Base-by-base conservation (phyloP, 2,888 invertebrate genomes). In the Panopea generosa region DNA sequence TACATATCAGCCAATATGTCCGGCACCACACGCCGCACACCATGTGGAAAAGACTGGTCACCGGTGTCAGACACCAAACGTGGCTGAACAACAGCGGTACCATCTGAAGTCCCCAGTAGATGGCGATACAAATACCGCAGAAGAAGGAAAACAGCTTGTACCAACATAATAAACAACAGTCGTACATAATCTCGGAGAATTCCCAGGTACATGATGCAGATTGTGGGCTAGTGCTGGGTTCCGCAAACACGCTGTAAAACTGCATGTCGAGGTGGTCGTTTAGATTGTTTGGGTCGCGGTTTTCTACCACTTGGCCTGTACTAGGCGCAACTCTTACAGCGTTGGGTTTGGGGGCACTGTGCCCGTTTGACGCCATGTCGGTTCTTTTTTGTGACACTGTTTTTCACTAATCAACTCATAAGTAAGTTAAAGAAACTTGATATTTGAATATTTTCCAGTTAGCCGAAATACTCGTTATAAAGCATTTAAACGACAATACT, bases 131-230 rank as follows among this genome's bases (percentile, higher is more conserved):
- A 38, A 49, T n/a, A 0, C 76, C 76, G 57, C 80, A 77, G 24
- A 60, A 60, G 2, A 73, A 27, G 1, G 73, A 40, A 1, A 59
- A 45, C 2, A 77, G 7, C 29, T 63, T 59, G 38, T 77, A 80
- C 9, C 66, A 61, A 6, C 53, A 67, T 4, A 43, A 22, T 16
- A 33, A 27, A 33, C 45, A 71, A 53, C 79, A 75, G 29, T 66
- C 70, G 33, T 59, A 80, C 16, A 49, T 43, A 0, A 61, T 38
- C 24, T 77, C 70, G 4, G 76, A 70, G 33, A 76, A 70, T 43
- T 76, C 76, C 80, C 80, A 80, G 4, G 67, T 38, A 60, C 72
- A 76, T 29, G 73, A 76, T 47, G 73, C 62, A 2, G 79, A 69
- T 7, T 49, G 59, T 0, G 57, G 43, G 0, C 6, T 7, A 33